Conservation (phyloP, 2,888 invertebrate species). For the Ellobium chinense region DNA sequence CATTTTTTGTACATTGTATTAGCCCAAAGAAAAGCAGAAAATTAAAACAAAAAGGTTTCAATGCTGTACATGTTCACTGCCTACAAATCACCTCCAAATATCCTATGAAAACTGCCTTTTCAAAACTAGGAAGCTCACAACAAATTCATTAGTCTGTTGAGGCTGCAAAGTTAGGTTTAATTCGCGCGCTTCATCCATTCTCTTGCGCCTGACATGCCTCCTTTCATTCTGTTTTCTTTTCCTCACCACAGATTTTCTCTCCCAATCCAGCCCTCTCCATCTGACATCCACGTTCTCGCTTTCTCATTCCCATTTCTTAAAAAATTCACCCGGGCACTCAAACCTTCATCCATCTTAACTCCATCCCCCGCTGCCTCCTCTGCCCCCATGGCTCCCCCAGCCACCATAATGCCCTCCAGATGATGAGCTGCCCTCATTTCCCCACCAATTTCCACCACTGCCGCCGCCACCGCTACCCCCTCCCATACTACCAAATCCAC, state of each 20-base stretch:
- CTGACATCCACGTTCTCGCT: neutral
- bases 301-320: neutral
- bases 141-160: neutral
- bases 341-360: constrained; percentile 40
- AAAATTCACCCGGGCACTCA: neutral
- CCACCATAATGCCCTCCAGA: constrained; percentile 50
- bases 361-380: constrained; percentile 52
- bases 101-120: neutral
- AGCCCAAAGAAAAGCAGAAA: too few species aligned
- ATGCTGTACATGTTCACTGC: neutral
- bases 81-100: too few species aligned
- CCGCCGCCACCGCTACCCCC: constrained; percentile 45
- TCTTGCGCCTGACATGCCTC: neutral
- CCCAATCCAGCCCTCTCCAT: neutral
- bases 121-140: neutral
- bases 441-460: constrained; percentile 42
- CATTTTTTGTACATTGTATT: too few species aligned
- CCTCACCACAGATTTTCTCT: neutral
- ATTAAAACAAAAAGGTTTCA: neutral
- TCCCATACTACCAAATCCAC: constrained; percentile 45
- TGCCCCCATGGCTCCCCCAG: constrained; percentile 50
- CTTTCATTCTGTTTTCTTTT: neutral
- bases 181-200: neutral
- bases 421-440: constrained; percentile 42
- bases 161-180: neutral